Percentiles rank a stretch among this genome's conserved stretches.
phyloP scores from a whole-genome alignment of 2,888 invertebrate genomes.

The Tridacna gigas region DNA sequence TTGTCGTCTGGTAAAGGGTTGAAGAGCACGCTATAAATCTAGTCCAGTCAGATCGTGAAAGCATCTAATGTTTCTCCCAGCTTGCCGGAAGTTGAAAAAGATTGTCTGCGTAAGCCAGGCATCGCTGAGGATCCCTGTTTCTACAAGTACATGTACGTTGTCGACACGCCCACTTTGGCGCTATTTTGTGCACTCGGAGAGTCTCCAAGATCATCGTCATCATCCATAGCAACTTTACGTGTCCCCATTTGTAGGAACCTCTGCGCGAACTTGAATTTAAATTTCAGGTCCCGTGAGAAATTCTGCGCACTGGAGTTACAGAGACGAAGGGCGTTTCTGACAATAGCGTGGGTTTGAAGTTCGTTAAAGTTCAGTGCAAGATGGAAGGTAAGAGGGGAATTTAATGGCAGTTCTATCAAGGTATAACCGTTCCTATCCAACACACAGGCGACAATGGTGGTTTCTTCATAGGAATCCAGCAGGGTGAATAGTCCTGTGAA shows the following conservation, averaged over 20 bases:
- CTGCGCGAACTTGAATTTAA: conserved; percentile 77
- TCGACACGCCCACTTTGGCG: conserved; percentile 68
- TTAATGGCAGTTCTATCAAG: conserved; percentile 74
- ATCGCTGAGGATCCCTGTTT: too few relatives aligned
- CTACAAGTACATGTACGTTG: conserved; percentile 71
- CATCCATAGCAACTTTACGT: conserved; percentile 51
- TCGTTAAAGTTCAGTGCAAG: conserved; percentile 74
- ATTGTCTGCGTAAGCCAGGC: too few relatives aligned
- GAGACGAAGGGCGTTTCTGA: conserved; percentile 69
- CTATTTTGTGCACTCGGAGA: conserved; percentile 74
- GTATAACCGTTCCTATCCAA: conserved; percentile 71
- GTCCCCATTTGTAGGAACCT: conserved; percentile 65
- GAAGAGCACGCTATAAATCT: too few relatives aligned
- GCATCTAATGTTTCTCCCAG: too few relatives aligned
- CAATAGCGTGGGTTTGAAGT: conserved; percentile 67
- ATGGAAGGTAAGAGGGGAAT: conserved; percentile 74
- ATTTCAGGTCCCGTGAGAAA: conserved; percentile 75
- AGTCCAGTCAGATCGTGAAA: too few relatives aligned
- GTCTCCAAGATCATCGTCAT: conserved; percentile 68
- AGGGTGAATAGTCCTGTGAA: conserved; percentile 76
- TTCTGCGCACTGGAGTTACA: conserved; percentile 65
- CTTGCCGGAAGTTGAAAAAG: too few relatives aligned
- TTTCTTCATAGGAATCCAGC: conserved; percentile 77
- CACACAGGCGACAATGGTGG: conserved; percentile 73
- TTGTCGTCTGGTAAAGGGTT: too few relatives aligned